Percentiles rank a stretch among this genome's conserved stretches.
phyloP scores from a whole-genome alignment of 2,888 invertebrate genomes.

The Baccha elongata region DNA sequence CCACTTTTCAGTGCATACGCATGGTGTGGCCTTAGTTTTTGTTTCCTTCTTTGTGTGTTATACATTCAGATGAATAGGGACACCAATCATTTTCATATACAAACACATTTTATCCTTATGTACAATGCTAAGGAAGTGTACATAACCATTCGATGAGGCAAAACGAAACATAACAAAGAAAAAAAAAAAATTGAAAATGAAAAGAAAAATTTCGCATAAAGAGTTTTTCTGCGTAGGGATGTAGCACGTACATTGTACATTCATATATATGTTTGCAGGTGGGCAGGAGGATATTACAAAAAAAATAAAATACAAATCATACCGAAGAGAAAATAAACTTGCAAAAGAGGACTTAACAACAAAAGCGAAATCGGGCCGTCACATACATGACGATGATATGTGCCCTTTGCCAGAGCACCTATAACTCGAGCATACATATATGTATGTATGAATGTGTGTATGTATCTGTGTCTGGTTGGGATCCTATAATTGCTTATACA shows the following conservation, averaged over 20 bases:
- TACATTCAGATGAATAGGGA: slow-evolving; percentile 69
- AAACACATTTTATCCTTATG: slow-evolving; percentile 63
- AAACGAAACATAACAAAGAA: slow-evolving; percentile 47
- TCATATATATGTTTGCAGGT: slow-evolving; percentile 46
- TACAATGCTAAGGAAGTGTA: slow-evolving; percentile 58
- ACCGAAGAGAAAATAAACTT: slow-evolving; percentile 56
- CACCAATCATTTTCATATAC: slow-evolving; percentile 71
- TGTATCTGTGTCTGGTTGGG: slow-evolving; percentile 49
- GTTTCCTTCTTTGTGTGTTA: slow-evolving; percentile 54
- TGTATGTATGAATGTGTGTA: slow-evolving; percentile 22
- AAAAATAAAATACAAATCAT: slow-evolving; percentile 29
- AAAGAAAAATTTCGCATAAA: slow-evolving; percentile 70
- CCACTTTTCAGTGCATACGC: slow-evolving; percentile 69
- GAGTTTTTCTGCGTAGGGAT: slow-evolving; percentile 66
- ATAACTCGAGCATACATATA: slow-evolving; percentile 35
- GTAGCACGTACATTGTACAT: slow-evolving; percentile 12
- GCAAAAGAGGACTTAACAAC: slow-evolving; percentile 68
- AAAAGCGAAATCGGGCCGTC: slow-evolving; percentile 61
- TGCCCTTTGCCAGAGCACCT: slow-evolving; percentile 49
- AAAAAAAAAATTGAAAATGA: slow-evolving; percentile 59
- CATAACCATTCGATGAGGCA: slow-evolving; percentile 57
- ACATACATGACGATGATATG: slow-evolving; percentile 50
- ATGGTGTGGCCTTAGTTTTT: slow-evolving; percentile 67
- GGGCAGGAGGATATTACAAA: slow-evolving; percentile 37
- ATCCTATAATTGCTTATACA: slow-evolving; percentile 64